A percentile compares a stretch with the other conserved stretches of the same genome.
These are phyloP conservation scores for Chaetorhynchus papuensis DNA, from an alignment of 2,113 vertebrate genomes.

Conservation along the genomic window DNA sequence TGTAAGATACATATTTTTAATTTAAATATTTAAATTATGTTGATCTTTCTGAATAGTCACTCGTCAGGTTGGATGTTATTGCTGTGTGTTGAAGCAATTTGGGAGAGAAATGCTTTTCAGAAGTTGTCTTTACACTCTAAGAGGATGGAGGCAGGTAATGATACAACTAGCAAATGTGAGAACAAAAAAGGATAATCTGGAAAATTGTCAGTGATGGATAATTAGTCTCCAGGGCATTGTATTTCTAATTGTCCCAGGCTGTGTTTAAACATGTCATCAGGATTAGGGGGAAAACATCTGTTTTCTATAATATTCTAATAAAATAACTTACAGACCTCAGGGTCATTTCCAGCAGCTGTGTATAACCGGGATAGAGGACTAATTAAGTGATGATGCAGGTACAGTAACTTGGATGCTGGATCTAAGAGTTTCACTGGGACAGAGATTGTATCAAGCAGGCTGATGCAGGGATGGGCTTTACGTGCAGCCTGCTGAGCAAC, in stretches of 20 bases:
- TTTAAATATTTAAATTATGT: not conserved
- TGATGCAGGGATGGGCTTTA: not conserved
- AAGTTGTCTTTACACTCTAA: not conserved
- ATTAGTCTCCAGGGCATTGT: not conserved
- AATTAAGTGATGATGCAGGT: not conserved
- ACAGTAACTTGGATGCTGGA: not conserved
- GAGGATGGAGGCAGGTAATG: not conserved
- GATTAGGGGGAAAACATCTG: not conserved
- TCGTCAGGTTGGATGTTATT: not conserved
- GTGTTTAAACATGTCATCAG: not conserved
- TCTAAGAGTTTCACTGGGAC: not conserved
- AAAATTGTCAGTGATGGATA: not conserved
- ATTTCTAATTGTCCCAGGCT: not conserved
- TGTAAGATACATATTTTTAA: not conserved
- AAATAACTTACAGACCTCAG: not conserved
- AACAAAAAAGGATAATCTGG: not conserved
- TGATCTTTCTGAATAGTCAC: not conserved
- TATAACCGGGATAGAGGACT: not conserved
- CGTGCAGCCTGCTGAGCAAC: not conserved
- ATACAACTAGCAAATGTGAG: not conserved
- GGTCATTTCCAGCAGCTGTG: not conserved
- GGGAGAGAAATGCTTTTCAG: not conserved
- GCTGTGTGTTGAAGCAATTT: not conserved
- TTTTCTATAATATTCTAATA: not conserved
- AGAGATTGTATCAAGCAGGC: not conserved